Conservation (phyloP, 92 coral and sea anemone species). For the Phymanthus crucifer region DNA sequence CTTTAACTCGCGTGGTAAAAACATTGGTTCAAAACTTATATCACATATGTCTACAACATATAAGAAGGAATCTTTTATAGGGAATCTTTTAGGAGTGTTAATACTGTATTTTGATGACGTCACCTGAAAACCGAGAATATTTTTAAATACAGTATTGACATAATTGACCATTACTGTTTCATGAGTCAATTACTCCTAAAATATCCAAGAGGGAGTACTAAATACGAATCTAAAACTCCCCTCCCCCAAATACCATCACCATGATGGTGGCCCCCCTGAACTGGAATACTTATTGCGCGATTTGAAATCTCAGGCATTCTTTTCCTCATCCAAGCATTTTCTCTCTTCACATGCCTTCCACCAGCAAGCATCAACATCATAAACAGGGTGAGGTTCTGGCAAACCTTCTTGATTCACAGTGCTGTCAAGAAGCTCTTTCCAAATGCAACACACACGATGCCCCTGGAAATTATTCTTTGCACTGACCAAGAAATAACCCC, state of each 20-base stretch:
- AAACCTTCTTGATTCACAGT: conserved; percentile 4
- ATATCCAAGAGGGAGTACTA: too few relatives aligned
- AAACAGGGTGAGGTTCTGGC: conserved; percentile 52
- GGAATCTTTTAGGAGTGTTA: conserved; percentile 1
- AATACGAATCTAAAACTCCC: too few relatives aligned
- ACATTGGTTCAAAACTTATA: background rate
- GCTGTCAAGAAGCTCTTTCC: conserved; percentile 20
- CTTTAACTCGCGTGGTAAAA: background rate
- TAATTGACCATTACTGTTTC: too few relatives aligned
- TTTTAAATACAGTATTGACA: too few relatives aligned
- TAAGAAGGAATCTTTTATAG: background rate
- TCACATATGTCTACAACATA: conserved; percentile 7
- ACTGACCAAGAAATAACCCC: conserved; percentile 62
- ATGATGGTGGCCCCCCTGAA: too few relatives aligned
- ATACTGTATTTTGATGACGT: conserved; percentile 1
- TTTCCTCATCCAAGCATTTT: background rate
- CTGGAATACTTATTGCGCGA: too few relatives aligned
- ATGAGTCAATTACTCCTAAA: too few relatives aligned
- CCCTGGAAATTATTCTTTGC: conserved; percentile 59
- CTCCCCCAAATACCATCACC: too few relatives aligned
- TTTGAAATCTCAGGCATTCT: background rate
- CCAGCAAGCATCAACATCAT: background rate
- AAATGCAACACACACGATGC: conserved; percentile 56
- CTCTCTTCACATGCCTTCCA: background rate
- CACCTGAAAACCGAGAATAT: conserved; percentile 5